Evolutionary conservation across 2,797 vertebrate species (phyloP), one percentile per base, ranked within the genome.

Genomic region (Scyliorhinus canicula): DNA sequence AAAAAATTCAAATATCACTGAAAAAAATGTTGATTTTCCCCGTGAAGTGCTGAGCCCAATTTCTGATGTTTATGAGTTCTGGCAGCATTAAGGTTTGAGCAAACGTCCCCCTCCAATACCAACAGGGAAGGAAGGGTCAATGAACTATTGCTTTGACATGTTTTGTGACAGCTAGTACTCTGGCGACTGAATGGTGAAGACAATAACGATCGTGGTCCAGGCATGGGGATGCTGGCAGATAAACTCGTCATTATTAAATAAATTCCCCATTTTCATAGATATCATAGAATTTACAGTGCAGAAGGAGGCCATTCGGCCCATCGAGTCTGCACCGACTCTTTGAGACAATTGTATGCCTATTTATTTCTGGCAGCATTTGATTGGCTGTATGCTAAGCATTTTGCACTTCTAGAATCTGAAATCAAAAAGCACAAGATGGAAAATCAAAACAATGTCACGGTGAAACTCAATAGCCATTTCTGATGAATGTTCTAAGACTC

Each of bases 21-120:
- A 26, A n/a, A n/a, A 55, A 88, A n/a, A 88, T 47, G 12, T n/a
- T 86, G 28, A 82, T 52, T 35, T 88, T 88, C 52, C 12, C 35
- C 11, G 19, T 90, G 35, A 57, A n/a, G 1, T 65, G n/a, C n/a
- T 91, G 60, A 91, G 21, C n/a, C 65, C 44, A 91, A 63, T 65
- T 63, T 91, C n/a, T 26, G 57, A 63, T 91, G n/a, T n/a, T n/a
- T 91, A 24, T 91, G 88, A 24, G 7, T 91, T 91, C 88, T 91
- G 88, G 26, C 7, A 65, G 47, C 0, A 3, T 91, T n/a, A 44
- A 44, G 3, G 35, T 88, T 35, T 88, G 5, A 57, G n/a, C 31
- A 88, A 35, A 55, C 11, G 4, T 4, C 3, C 77, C 77, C 71
- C 11, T 1, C 52, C 28, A 84, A 50, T 3, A 21, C 44, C 44